A percentile compares a stretch with the other conserved stretches of the same genome.
Evolutionary conservation across 2,797 vertebrate genomes (phyloP).

Genomic region (Megaceryle alcyon): DNA sequence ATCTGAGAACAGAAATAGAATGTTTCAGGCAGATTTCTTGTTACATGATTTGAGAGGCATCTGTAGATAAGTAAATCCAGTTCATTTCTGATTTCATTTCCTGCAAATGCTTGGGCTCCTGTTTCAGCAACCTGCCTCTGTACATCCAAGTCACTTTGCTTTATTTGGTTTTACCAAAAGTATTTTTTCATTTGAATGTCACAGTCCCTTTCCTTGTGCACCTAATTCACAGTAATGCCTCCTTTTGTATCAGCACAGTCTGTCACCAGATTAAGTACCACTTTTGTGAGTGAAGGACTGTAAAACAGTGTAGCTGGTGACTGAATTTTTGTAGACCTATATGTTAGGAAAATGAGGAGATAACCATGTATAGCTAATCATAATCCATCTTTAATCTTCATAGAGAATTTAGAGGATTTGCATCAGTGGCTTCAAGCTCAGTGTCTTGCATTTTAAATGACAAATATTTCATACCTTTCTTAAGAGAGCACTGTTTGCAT

Average conservation of each 20-base stretch:
- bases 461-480: background rate
- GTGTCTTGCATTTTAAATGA: background rate
- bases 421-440: background rate
- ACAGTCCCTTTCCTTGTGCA: background rate
- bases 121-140: background rate
- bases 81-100: slow-evolving; percentile 47
- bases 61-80: slow-evolving; percentile 2
- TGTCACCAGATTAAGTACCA: background rate
- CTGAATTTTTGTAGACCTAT: background rate
- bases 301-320: background rate
- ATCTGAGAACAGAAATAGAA: slow-evolving; percentile 24
- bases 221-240: background rate
- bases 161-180: background rate
- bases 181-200: background rate
- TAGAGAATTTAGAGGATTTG: background rate
- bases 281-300: background rate
- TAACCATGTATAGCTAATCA: background rate
- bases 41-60: slow-evolving; percentile 8
- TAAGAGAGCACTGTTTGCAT: background rate
- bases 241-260: background rate
- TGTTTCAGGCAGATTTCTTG: slow-evolving; percentile 14
- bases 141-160: background rate
- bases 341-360: background rate
- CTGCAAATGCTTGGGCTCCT: background rate
- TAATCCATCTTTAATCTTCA: background rate